These are phyloP conservation scores for Lithosia quadra DNA, from an alignment of 2,888 invertebrate genomes.

Conservation along the genomic window DNA sequence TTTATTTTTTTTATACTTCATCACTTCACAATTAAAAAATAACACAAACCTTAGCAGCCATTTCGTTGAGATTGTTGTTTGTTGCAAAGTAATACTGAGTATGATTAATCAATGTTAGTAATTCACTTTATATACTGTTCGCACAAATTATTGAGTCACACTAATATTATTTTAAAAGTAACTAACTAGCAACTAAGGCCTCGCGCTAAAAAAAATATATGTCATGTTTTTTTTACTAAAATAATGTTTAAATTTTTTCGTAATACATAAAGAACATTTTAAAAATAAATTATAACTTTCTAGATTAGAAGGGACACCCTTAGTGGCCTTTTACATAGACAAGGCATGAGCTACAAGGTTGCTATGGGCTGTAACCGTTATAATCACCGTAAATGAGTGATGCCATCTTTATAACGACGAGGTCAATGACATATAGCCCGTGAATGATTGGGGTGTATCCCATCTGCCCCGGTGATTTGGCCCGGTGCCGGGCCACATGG, in stretches of 20 bases:
- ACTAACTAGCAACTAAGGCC: slow-evolving; percentile 77
- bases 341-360: not conserved
- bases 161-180: slow-evolving; percentile 78
- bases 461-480: no score
- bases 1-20: not conserved
- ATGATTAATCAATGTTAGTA: slow-evolving; percentile 69
- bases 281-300: not conserved
- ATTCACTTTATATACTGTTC: slow-evolving; percentile 72
- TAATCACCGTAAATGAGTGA: not conserved
- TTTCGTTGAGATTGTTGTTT: slow-evolving; percentile 76
- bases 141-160: slow-evolving; percentile 69
- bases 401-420: not conserved
- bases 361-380: not conserved
- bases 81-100: slow-evolving; percentile 79
- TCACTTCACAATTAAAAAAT: not conserved
- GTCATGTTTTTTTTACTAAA: not conserved
- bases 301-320: not conserved
- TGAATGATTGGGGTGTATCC: no score
- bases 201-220: slow-evolving; percentile 35
- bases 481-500: no score
- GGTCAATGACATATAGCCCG: no score
- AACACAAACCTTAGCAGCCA: slow-evolving; percentile 80
- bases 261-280: not conserved
- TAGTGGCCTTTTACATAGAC: not conserved
- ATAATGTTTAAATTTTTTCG: not conserved